phyloP scores from a whole-genome alignment of 1,140 invertebrate species.

The Propsilocerus akamusi region DNA sequence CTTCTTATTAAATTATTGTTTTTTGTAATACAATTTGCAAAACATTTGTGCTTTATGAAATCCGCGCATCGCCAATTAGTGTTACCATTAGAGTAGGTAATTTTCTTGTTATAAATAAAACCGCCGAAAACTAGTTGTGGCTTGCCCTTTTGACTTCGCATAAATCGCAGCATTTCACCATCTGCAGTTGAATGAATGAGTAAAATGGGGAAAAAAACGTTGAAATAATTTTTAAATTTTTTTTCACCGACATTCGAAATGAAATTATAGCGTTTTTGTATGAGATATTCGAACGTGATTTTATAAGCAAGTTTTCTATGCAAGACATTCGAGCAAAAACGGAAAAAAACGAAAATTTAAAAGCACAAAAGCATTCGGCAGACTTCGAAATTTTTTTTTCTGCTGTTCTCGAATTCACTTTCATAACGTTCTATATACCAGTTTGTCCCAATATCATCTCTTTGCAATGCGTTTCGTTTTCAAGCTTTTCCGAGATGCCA shows the following conservation, averaged over 20 bases:
- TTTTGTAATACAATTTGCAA: slow-evolving; percentile 19
- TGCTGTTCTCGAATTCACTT: background rate
- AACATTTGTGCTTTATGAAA: slow-evolving; percentile 17
- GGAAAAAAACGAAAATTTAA: background rate
- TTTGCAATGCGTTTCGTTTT: too few species aligned
- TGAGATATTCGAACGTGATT: background rate
- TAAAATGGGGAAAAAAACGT: background rate
- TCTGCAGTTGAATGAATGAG: background rate
- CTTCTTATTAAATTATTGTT: slow-evolving; percentile 13
- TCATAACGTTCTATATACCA: too few species aligned
- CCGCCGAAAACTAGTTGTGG: slow-evolving; percentile 17
- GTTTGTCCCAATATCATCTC: too few species aligned
- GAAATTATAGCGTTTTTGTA: background rate
- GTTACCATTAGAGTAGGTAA: slow-evolving; percentile 19
- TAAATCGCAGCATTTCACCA: slow-evolving; percentile 10
- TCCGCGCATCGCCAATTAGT: slow-evolving; percentile 20
- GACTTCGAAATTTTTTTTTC: background rate
- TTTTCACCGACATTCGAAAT: slow-evolving; percentile 6
- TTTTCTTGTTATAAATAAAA: slow-evolving; percentile 21
- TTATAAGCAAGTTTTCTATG: background rate
- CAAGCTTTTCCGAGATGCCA: too few species aligned
- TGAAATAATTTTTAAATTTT: background rate
- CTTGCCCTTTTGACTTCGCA: slow-evolving; percentile 21
- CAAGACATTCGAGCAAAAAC: background rate
- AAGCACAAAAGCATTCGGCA: background rate